Conservation (phyloP, 2,797 vertebrate genomes). For the Siniperca obscura region DNA sequence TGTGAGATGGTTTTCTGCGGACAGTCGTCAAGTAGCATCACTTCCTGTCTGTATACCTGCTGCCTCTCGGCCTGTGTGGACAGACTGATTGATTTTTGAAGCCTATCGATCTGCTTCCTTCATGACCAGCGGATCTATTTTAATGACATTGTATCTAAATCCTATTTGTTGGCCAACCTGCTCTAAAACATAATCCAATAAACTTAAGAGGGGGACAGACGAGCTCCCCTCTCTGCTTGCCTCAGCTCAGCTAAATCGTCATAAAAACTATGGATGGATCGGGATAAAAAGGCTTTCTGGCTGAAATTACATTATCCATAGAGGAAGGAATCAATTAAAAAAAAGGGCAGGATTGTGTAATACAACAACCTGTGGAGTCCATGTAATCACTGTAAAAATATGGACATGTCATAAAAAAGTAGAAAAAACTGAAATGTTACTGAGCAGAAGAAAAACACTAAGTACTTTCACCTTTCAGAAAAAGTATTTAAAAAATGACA, state of each 20-base stretch:
- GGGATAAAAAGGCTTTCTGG: constrained; percentile 73
- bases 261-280: constrained; percentile 73
- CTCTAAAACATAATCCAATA: constrained; percentile 81
- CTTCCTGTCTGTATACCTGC: constrained; percentile 57
- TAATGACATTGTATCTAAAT: constrained; percentile 82
- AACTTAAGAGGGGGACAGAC: constrained; percentile 69
- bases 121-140: constrained; percentile 75
- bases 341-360: constrained; percentile 52
- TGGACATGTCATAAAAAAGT: constrained; percentile 32
- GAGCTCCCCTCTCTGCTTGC: constrained; percentile 34
- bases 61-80: constrained; percentile 38
- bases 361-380: constrained; percentile 71
- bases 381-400: constrained; percentile 50
- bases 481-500: too few species aligned
- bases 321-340: constrained; percentile 71
- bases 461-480: constrained; percentile 3
- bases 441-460: neutral
- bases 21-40: constrained; percentile 30
- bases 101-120: constrained; percentile 74
- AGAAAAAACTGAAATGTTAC: constrained; percentile 33
- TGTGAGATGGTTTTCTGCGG: neutral
- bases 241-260: constrained; percentile 68
- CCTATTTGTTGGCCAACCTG: constrained; percentile 78
- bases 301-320: constrained; percentile 76
- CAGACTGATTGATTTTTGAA: constrained; percentile 79